These are phyloP conservation scores for Drosophila kokeensis DNA, from an alignment of 2,888 invertebrate genomes.

Conservation along the genomic window DNA sequence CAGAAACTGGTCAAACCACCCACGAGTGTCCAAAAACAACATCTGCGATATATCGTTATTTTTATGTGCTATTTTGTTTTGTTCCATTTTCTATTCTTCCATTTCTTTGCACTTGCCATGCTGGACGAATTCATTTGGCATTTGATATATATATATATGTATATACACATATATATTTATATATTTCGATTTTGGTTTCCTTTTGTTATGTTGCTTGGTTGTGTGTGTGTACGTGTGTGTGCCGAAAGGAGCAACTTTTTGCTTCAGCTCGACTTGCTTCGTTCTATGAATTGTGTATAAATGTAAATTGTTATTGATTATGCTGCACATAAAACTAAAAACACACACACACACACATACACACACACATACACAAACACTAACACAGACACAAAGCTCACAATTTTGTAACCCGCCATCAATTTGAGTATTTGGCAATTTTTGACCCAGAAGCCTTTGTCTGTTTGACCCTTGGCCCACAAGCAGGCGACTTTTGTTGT, in stretches of 20 bases:
- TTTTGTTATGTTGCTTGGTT: slow-evolving; percentile 5
- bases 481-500: background rate
- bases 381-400: background rate
- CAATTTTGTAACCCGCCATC: slow-evolving; percentile 26
- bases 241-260: slow-evolving; percentile 26
- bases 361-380: slow-evolving; percentile 11
- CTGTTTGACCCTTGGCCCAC: slow-evolving; percentile 12
- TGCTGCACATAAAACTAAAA: slow-evolving; percentile 63
- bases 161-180: slow-evolving; percentile 21
- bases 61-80: slow-evolving; percentile 57
- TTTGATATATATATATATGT: slow-evolving; percentile 46
- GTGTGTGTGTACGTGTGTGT: slow-evolving; percentile 14
- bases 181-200: slow-evolving; percentile 28
- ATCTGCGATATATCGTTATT: slow-evolving; percentile 57
- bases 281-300: slow-evolving; percentile 40
- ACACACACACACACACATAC: slow-evolving; percentile 40
- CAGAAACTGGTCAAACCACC: slow-evolving; percentile 37
- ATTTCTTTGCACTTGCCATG: slow-evolving; percentile 36
- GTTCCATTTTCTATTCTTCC: slow-evolving; percentile 40
- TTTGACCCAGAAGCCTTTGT: slow-evolving; percentile 42
- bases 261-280: slow-evolving; percentile 21
- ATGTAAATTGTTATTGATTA: slow-evolving; percentile 80
- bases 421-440: slow-evolving; percentile 49
- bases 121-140: slow-evolving; percentile 56
- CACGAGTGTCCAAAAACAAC: slow-evolving; percentile 34